Evolutionary conservation across 2,888 invertebrate genomes (phyloP).

Genomic region (Dusona sp.): DNA sequence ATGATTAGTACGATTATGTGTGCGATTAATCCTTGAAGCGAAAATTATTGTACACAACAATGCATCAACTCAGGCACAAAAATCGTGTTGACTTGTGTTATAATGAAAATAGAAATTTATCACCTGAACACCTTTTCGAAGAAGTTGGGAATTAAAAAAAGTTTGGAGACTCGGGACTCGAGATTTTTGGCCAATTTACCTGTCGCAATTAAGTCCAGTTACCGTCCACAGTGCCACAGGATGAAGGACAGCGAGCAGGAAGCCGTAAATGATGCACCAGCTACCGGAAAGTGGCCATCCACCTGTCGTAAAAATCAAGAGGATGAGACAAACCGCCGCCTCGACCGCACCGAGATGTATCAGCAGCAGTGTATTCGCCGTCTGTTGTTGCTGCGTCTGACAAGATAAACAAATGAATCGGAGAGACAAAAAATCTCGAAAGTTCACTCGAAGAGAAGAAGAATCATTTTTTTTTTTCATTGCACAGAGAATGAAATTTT

Average conservation of each 20-base stretch:
- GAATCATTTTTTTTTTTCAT: not conserved
- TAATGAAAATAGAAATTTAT: not conserved
- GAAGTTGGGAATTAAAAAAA: not conserved
- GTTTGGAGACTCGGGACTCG: not conserved
- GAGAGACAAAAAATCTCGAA: not conserved
- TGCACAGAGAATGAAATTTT: not conserved
- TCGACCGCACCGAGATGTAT: conserved; percentile 91
- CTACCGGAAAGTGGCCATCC: conserved; percentile 86
- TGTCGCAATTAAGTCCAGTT: conserved; percentile 91
- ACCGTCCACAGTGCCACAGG: conserved; percentile 92
- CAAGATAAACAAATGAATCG: not conserved
- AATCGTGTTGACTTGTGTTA: no score
- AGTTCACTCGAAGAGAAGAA: conserved; percentile 81
- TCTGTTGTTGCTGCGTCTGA: conserved; percentile 79
- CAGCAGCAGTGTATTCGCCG: conserved; percentile 90
- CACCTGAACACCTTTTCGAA: not conserved
- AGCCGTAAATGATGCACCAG: conserved; percentile 88
- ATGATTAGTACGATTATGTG: no score
- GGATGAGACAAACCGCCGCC: conserved; percentile 88
- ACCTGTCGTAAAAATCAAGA: conserved; percentile 87
- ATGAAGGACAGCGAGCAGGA: conserved; percentile 89
- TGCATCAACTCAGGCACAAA: no score
- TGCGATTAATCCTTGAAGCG: no score
- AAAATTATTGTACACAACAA: no score
- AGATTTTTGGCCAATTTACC: conserved; percentile 71